These are phyloP conservation scores for Troides oblongomaculatus DNA, from an alignment of 2,888 invertebrate species.

Conservation along the genomic window DNA sequence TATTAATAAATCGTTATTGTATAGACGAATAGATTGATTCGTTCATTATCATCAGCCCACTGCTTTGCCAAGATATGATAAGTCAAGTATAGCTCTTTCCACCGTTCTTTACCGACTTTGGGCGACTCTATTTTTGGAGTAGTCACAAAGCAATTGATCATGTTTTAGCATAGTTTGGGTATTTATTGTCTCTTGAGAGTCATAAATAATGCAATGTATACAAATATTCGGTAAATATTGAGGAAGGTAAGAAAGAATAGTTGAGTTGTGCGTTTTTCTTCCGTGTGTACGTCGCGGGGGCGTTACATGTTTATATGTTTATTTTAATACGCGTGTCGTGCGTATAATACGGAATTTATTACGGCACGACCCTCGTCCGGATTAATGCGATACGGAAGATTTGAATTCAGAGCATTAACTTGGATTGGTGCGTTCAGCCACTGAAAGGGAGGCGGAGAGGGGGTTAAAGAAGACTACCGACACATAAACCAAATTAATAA, in stretches of 20 bases:
- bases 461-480: constrained; percentile 33
- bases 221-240: neutral
- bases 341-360: constrained; percentile 80
- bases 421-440: constrained; percentile 67
- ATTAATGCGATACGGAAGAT: constrained; percentile 80
- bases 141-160: no score
- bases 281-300: constrained; percentile 61
- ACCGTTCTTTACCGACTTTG: no score
- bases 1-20: no score
- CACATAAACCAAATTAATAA: constrained; percentile 42
- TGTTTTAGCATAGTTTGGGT: no score
- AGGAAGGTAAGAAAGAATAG: neutral
- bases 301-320: constrained; percentile 79
- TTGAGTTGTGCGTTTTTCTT: constrained; percentile 37
- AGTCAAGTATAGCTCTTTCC: no score
- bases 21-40: no score
- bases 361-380: constrained; percentile 72
- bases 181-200: no score
- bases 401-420: constrained; percentile 78
- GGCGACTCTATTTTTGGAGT: no score
- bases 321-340: constrained; percentile 81
- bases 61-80: no score
- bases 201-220: neutral
- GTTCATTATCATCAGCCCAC: no score
- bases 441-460: constrained; percentile 42